phyloP scores from a whole-genome alignment of 1,140 invertebrate genomes.

The Drepana arcuata region DNA sequence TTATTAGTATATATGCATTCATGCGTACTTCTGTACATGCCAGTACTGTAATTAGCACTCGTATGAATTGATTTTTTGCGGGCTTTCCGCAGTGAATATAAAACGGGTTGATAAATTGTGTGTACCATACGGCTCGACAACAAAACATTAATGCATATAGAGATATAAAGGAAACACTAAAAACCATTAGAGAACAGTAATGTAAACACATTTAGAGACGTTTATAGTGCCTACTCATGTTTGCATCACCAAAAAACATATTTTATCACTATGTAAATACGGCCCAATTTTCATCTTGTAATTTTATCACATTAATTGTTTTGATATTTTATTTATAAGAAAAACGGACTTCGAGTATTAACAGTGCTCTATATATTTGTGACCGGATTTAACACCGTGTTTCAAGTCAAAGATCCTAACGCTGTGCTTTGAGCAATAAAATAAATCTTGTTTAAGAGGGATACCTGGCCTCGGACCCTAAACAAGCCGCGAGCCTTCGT shows the following conservation, averaged over 20 bases:
- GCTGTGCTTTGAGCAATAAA: constrained; percentile 63
- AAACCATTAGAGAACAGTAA: too few relatives aligned
- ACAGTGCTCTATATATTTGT: constrained; percentile 40
- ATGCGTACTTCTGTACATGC: constrained; percentile 54
- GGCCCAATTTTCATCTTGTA: constrained; percentile 21
- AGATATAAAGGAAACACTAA: constrained; percentile 1
- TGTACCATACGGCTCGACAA: neutral
- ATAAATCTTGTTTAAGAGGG: constrained; percentile 67
- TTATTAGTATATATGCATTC: constrained; percentile 50
- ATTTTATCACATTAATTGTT: constrained; percentile 26
- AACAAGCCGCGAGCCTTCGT: constrained; percentile 56
- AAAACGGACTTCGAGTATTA: constrained; percentile 35
- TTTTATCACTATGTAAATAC: constrained; percentile 13
- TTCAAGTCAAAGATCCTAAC: constrained; percentile 33
- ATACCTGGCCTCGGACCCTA: constrained; percentile 49
- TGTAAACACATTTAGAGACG: too few relatives aligned
- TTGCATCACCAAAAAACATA: constrained; percentile 2
- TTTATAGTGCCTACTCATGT: too few relatives aligned
- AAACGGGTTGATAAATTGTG: constrained; percentile 20
- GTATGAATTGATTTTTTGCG: constrained; percentile 51
- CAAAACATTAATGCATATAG: neutral
- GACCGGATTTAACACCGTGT: constrained; percentile 37
- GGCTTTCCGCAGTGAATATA: constrained; percentile 25
- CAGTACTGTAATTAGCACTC: constrained; percentile 57
- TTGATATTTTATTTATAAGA: constrained; percentile 32